Conservation (phyloP, 2,113 vertebrate genomes). For the Xenopus borealis region DNA sequence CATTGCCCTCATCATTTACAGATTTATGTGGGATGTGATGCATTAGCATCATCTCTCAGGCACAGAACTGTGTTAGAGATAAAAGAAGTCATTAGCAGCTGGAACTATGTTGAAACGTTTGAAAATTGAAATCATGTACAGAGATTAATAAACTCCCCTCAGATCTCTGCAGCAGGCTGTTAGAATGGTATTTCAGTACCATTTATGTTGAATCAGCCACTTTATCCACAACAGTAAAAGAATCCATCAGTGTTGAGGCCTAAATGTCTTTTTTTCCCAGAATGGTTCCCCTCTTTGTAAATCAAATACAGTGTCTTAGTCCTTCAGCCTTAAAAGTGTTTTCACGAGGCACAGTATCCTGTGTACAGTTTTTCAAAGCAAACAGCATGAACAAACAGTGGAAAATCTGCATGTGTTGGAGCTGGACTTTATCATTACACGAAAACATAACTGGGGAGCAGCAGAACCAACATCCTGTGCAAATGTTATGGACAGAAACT, state of each 20-base stretch:
- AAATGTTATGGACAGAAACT: neutral
- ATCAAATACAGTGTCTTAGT: neutral
- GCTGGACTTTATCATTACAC: neutral
- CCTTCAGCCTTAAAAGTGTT: neutral
- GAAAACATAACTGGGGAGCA: neutral
- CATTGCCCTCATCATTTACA: slow-evolving; percentile 9
- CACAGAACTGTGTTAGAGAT: neutral
- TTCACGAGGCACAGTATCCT: slow-evolving; percentile 4
- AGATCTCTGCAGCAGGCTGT: neutral
- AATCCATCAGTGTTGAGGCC: slow-evolving; percentile 47
- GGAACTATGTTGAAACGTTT: slow-evolving; percentile 7
- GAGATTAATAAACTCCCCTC: neutral
- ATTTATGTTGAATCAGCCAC: slow-evolving; percentile 67
- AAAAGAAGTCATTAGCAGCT: slow-evolving; percentile 12
- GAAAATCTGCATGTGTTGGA: neutral
- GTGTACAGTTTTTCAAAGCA: slow-evolving; percentile 13
- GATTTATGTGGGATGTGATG: slow-evolving; percentile 13
- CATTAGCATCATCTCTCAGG: slow-evolving; percentile 7
- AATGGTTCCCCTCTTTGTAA: neutral
- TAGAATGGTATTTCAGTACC: slow-evolving; percentile 76
- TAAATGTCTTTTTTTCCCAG: neutral
- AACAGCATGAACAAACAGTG: neutral
- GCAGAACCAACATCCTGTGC: slow-evolving; percentile 8
- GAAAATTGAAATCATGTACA: slow-evolving; percentile 58
- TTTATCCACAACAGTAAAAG: slow-evolving; percentile 73